Percentiles rank a stretch among this genome's conserved stretches.
Conservation (phyloP, 2,797 vertebrate genomes). For the Iguana delicatissima region DNA sequence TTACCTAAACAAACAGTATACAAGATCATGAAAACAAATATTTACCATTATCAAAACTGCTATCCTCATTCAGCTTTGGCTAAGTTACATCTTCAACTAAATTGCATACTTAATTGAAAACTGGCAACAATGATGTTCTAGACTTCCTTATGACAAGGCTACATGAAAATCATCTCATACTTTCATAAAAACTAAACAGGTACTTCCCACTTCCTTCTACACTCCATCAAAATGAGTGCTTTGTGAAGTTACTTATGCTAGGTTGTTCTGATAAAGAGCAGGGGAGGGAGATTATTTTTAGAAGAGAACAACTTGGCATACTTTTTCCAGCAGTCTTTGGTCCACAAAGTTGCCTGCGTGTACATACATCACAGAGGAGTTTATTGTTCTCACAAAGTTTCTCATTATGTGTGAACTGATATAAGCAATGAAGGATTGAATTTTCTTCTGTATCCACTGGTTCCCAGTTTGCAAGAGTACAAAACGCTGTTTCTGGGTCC, state of each 20-base stretch:
- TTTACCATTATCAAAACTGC: not conserved
- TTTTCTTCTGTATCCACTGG: constrained; percentile 83
- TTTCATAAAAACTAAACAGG: not conserved
- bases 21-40: not conserved
- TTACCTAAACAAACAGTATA: not conserved
- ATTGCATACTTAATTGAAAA: not conserved
- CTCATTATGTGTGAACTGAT: constrained; percentile 94
- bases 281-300: constrained; percentile 11
- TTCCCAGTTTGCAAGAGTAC: constrained; percentile 85
- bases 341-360: constrained; percentile 79
- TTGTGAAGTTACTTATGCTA: not conserved
- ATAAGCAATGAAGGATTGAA: constrained; percentile 90
- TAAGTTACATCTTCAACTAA: not conserved
- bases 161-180: not conserved
- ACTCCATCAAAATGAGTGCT: not conserved
- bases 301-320: constrained; percentile 62
- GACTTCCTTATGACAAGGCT: not conserved
- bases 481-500: constrained; percentile 91
- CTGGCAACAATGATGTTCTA: not conserved
- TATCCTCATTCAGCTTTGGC: not conserved
- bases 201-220: not conserved
- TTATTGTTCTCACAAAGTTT: constrained; percentile 91
- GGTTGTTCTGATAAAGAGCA: not conserved
- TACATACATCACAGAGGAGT: constrained; percentile 92
- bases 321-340: constrained; percentile 78